Conservation (phyloP, 2,888 invertebrate species). For the Ditylenchus weischeri region DNA sequence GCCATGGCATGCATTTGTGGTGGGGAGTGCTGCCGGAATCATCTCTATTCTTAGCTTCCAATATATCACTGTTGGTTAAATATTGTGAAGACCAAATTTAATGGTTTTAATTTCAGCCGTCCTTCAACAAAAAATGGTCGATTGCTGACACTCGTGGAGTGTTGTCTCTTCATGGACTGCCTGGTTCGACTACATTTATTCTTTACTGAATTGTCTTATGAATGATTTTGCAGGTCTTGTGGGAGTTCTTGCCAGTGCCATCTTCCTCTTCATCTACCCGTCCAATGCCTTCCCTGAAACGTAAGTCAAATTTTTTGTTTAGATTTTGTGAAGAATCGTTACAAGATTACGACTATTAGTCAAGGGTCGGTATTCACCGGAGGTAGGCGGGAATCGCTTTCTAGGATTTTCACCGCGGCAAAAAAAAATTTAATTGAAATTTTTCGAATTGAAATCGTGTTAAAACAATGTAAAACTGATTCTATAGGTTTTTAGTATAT, state of each 20-base stretch:
- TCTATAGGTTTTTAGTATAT: too few species aligned
- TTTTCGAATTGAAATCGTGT: too few species aligned
- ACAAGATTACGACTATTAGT: too few species aligned
- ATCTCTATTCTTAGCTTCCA: conserved; percentile 79
- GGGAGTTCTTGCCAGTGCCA: conserved; percentile 26
- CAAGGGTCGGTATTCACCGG: too few species aligned
- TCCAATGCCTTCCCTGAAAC: conserved; percentile 16
- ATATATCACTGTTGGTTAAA: conserved; percentile 62
- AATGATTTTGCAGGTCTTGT: conserved; percentile 17
- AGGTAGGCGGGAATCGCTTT: too few species aligned
- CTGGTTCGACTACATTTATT: conserved; percentile 28
- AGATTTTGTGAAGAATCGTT: too few species aligned
- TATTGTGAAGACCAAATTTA: neutral
- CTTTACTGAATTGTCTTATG: conserved; percentile 2
- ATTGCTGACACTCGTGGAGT: conserved; percentile 48
- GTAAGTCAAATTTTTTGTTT: conserved; percentile 3
- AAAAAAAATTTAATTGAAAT: too few species aligned
- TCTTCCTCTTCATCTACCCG: conserved; percentile 28
- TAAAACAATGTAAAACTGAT: too few species aligned
- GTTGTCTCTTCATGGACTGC: conserved; percentile 52
- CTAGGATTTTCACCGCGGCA: too few species aligned
- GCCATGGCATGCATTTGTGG: conserved; percentile 76
- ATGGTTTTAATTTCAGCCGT: conserved; percentile 32
- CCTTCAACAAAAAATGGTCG: conserved; percentile 28
- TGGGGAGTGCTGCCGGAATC: conserved; percentile 75